These are phyloP conservation scores for Calyptomena viridis DNA, from an alignment of 2,113 vertebrate species.

Conservation along the genomic window DNA sequence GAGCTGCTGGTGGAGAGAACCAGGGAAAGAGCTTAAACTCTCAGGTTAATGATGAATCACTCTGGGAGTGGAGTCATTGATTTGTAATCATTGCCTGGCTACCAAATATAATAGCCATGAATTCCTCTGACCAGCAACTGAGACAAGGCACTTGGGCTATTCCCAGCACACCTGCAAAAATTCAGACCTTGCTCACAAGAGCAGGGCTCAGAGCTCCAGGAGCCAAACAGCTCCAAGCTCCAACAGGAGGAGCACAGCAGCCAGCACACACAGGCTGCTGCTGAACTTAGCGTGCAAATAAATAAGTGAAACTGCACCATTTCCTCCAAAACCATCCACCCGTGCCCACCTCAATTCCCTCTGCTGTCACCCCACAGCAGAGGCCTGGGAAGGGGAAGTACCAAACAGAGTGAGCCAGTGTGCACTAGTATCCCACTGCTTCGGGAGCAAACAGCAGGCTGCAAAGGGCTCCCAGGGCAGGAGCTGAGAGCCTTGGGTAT, in stretches of 20 bases:
- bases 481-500: neutral
- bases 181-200: neutral
- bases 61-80: neutral
- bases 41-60: neutral
- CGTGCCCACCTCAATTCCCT: neutral
- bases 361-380: neutral
- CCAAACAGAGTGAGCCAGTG: accelerated
- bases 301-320: neutral
- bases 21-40: neutral
- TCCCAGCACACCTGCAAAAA: neutral
- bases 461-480: neutral
- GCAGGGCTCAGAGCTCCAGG: neutral
- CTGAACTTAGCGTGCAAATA: neutral
- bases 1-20: neutral
- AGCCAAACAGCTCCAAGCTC: neutral
- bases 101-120: neutral
- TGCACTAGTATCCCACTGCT: neutral
- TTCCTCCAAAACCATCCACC: neutral
- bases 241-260: accelerated
- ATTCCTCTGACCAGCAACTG: neutral
- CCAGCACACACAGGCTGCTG: neutral
- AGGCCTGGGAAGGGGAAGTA: neutral
- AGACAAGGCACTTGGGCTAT: neutral
- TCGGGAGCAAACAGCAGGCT: neutral
- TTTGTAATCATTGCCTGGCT: conserved; percentile 16